Evolutionary conservation across 2,888 invertebrate species (phyloP).

Genomic region (Caenorhabditis sp.): DNA sequence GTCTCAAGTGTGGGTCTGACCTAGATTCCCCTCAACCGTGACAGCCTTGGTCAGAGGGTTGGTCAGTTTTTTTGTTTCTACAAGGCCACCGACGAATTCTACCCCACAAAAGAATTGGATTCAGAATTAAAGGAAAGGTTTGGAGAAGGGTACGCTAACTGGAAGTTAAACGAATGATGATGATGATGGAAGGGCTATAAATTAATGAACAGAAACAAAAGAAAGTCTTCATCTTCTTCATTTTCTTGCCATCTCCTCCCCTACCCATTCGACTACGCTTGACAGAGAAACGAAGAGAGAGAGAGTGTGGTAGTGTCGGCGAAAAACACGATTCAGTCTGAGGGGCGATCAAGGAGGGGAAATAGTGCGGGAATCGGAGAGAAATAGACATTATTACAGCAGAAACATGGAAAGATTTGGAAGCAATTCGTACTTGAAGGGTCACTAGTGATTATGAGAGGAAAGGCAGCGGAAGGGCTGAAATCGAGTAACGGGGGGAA

Average conservation of each 20-base stretch:
- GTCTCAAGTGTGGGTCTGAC: no score
- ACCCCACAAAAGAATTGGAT: conserved; percentile 5
- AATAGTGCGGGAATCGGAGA: conserved; percentile 20
- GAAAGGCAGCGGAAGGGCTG: background rate
- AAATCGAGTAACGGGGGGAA: background rate
- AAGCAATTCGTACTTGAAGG: conserved; percentile 44
- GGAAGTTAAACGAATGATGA: conserved; percentile 1
- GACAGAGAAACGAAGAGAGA: background rate
- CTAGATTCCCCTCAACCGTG: no score
- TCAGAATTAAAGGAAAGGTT: background rate
- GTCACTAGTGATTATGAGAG: conserved; percentile 33
- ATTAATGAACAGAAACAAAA: conserved; percentile 55
- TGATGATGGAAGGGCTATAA: conserved; percentile 18
- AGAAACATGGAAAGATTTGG: conserved; percentile 58
- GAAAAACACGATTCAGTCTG: conserved; percentile 44
- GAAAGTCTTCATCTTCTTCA: conserved; percentile 40
- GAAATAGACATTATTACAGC: conserved; percentile 55
- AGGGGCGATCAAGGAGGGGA: background rate
- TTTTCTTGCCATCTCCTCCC: conserved; percentile 29
- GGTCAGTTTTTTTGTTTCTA: background rate
- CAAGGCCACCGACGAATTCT: background rate
- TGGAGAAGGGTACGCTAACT: background rate
- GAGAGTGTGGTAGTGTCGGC: conserved; percentile 43
- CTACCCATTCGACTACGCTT: conserved; percentile 16
- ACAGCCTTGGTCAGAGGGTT: background rate